Evolutionary conservation across 2,113 vertebrate genomes (phyloP), one percentile per base, ranked within the genome.

Genomic region (Boulengeromyrus knoepffleri): DNA sequence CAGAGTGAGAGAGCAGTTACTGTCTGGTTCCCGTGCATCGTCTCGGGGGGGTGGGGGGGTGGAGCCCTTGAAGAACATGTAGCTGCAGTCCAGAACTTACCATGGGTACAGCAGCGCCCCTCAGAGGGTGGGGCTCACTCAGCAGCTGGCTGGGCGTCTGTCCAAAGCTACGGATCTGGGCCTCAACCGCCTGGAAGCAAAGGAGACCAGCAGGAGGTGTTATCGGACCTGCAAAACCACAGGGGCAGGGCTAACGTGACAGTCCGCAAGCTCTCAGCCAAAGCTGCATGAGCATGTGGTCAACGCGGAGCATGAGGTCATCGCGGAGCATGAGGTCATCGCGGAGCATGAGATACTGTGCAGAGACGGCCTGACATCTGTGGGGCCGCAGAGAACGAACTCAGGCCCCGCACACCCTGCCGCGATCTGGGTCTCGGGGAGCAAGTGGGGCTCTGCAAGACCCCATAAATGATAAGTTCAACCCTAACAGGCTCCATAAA

Each of bases 81-180:
- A 21, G 31, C 31, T 87, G 46, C 15, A n/a, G 49, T 88, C 15
- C 94, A 93, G 94, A 36, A 97, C 99, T 98, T 95, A 99, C 99
- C 97, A 98, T 97, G 93, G 99, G 98, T 98, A 99, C 99, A 92
- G 98, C 98, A 46, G 98, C 99, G 90, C 98, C 98, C 95, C 99
- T 93, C 13, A 98, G 98, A 91, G 97, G 97, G 95, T 99, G 99
- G 50, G 99, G 99, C 90, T 99, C 99, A 89, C 99, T 97, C 89
- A 99, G 97, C 88, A 99, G 95, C 94, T 99, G 98, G 91, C 97
- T 98, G 91, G 99, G 98, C 17, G 98, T 99, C 95, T 99, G 99
- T 95, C 98, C 99, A 94, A 99, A 99, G 94, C 98, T 98, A 93
- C 97, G 96, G 91, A 99, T 99, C 94, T 99, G 99, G 95, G 98